Conservation (phyloP, 1,140 invertebrate genomes). For the Temnothorax curvispinosus region DNA sequence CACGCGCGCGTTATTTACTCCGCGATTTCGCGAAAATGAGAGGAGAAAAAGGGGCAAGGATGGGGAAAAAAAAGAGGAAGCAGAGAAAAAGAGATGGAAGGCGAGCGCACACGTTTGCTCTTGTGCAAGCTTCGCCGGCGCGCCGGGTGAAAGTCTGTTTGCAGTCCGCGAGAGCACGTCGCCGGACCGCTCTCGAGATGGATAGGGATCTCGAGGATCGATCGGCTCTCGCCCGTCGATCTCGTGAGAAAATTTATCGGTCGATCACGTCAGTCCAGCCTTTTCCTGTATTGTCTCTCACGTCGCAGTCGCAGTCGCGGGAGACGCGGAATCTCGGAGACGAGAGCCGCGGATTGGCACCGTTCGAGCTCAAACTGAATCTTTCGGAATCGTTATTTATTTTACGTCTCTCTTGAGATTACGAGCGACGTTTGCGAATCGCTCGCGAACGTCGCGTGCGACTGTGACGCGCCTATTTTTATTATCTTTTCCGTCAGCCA, state of each 20-base stretch:
- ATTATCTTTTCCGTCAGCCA: neutral
- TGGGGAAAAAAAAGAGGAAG: neutral
- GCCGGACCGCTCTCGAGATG: conserved; percentile 71
- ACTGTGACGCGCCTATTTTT: neutral
- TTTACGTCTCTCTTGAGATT: neutral
- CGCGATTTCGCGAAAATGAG: conserved; percentile 74
- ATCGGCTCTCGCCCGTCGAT: conserved; percentile 62
- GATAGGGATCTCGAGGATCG: conserved; percentile 74
- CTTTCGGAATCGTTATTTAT: neutral
- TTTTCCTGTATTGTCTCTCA: neutral
- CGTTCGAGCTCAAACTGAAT: neutral
- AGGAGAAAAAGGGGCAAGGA: conserved; percentile 38
- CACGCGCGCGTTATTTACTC: conserved; percentile 72
- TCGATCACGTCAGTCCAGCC: conserved; percentile 31
- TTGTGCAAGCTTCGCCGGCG: conserved; percentile 71
- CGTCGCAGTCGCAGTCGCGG: neutral
- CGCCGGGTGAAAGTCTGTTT: conserved; percentile 72
- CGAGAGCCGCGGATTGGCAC: too few species aligned
- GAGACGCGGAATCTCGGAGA: neutral
- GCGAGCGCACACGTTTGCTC: conserved; percentile 38
- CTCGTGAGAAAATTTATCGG: conserved; percentile 71
- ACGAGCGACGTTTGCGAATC: neutral
- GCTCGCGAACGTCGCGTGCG: neutral
- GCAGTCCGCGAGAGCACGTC: conserved; percentile 48
- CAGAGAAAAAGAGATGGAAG: conserved; percentile 5